Base-by-base conservation (phyloP, 2,888 invertebrate species). In the Parnassius apollo region DNA sequence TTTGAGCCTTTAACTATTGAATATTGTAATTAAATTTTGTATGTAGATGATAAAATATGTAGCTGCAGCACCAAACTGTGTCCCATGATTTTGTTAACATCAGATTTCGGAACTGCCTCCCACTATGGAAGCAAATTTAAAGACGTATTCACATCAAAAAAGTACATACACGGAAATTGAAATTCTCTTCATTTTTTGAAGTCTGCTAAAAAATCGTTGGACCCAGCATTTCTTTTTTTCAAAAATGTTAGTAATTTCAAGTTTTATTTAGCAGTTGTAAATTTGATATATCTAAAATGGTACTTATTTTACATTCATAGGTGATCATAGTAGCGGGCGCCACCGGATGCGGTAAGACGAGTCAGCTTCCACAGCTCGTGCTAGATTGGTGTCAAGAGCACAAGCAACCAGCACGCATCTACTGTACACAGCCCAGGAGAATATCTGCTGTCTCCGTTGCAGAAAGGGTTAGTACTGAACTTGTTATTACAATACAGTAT, bases 261-360 rank as follows among this genome's bases (percentile, higher is more conserved):
- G 18, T 12, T 50, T 50, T 10, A 13, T 9, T 50, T 8, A 49
- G 9, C 1, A 55, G n/a, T 46, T 12, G n/a, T n/a, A 35, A 35
- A 35, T 35, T 12, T 59, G n/a, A 10, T 49, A 13, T 35, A 4
- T 35, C 7, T 25, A 25, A 25, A 25, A 2, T 25, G 2, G 4
- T 4, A 25, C 4, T 25, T 25, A 25, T 25, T 25, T 51, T 45
- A 11, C 2, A 42, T 10, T 63, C 61, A 0, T 78, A 94, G 91
- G 94, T 96, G n/a, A 82, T 95, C 25, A 93, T 96, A 69, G 93
- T 98, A 25, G 94, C 94, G 4, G 96, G 96, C 0, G 97, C 97
- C 71, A 98, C 98, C 0, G 98, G 98, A 0, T 97, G 96, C 61
- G 98, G 98, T 0, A 98, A 98, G 92, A 98, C 98, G 0, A 98